phyloP scores from a whole-genome alignment of 2,113 vertebrate species.

The Muscicapa adusta region DNA sequence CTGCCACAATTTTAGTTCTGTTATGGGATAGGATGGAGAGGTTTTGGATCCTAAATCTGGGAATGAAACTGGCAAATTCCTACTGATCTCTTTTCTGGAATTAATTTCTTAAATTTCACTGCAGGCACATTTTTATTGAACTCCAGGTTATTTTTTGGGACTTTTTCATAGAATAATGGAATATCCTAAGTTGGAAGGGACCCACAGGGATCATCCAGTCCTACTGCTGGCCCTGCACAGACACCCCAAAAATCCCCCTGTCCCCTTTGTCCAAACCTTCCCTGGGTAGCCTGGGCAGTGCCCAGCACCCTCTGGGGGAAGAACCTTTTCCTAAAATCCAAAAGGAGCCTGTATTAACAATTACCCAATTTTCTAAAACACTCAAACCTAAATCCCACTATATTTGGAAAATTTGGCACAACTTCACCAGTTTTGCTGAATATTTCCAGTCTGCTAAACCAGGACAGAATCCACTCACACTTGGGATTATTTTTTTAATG shows the following conservation, averaged over 20 bases:
- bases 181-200: neutral
- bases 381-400: neutral
- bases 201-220: neutral
- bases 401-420: rapidly evolving
- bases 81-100: neutral
- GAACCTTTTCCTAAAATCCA: rapidly evolving
- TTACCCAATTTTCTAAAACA: neutral
- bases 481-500: neutral
- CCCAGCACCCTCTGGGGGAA: neutral
- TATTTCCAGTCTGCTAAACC: neutral
- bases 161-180: neutral
- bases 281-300: neutral
- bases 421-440: neutral
- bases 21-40: neutral
- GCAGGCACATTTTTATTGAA: neutral
- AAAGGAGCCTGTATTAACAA: neutral
- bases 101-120: neutral
- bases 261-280: neutral
- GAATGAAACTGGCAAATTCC: neutral
- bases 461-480: neutral
- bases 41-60: neutral
- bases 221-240: neutral
- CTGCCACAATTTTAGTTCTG: neutral
- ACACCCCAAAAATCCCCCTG: neutral
- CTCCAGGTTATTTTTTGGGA: neutral